Conservation (phyloP, 1,140 invertebrate species). For the Calliphora vicina region DNA sequence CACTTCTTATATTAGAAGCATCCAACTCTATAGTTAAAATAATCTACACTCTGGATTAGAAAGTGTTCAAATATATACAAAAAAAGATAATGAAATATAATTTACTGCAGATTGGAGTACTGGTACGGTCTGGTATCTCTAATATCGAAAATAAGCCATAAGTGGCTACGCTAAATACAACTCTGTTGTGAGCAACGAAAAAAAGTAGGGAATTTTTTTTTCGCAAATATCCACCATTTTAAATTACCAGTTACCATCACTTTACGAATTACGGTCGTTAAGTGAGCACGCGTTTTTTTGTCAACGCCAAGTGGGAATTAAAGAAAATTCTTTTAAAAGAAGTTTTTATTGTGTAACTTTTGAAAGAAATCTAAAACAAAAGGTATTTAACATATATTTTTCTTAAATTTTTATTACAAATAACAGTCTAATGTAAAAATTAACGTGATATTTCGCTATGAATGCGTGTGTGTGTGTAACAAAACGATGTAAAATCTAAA, state of each 20-base stretch:
- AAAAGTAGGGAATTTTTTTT: conserved; percentile 1
- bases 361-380: conserved; percentile 60
- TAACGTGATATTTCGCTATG: neutral
- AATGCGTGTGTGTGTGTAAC: neutral
- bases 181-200: neutral
- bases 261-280: conserved; percentile 47
- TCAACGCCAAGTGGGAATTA: conserved; percentile 56
- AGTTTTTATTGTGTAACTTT: conserved; percentile 63
- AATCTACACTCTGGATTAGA: too few species aligned
- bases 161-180: neutral
- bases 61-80: too few species aligned
- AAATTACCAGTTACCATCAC: conserved; percentile 22
- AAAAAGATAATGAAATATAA: too few species aligned
- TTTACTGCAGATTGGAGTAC: too few species aligned
- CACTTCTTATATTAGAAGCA: too few species aligned
- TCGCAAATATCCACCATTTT: neutral
- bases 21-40: too few species aligned
- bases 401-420: conserved; percentile 33
- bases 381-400: conserved; percentile 52
- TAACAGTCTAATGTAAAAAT: neutral
- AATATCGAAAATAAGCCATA: neutral
- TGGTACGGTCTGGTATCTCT: too few species aligned
- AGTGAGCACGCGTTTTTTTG: conserved; percentile 58
- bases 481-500: conserved; percentile 24
- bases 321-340: conserved; percentile 59